These are phyloP conservation scores for Phragmatobia fuliginosa DNA, from an alignment of 2,888 invertebrate species.

Conservation along the genomic window DNA sequence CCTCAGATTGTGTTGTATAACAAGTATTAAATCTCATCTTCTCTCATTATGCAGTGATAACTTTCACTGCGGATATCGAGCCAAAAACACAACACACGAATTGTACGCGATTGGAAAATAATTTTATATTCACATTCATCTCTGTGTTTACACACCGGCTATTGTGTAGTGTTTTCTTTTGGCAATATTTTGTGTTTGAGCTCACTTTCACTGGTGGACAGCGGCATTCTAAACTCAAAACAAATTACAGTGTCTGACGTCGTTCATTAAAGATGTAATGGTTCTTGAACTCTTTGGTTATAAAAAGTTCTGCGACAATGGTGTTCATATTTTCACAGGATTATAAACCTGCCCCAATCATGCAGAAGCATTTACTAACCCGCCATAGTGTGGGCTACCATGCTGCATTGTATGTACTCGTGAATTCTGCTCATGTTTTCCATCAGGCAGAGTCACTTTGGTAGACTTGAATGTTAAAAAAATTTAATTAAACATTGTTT, in stretches of 20 bases:
- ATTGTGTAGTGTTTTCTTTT: neutral
- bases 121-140: neutral
- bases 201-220: neutral
- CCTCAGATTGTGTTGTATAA: constrained; percentile 9
- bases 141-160: neutral
- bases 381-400: too few species aligned
- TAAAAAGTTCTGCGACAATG: neutral
- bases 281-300: too few species aligned
- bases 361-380: too few species aligned
- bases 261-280: neutral
- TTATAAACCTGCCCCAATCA: neutral
- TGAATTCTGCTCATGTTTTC: too few species aligned
- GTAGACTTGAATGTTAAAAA: too few species aligned
- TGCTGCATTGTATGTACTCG: too few species aligned
- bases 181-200: neutral
- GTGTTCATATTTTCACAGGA: neutral
- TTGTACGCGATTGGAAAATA: constrained; percentile 6
- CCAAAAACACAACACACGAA: neutral
- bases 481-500: too few species aligned
- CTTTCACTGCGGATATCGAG: constrained; percentile 40
- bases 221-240: neutral
- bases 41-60: constrained; percentile 14
- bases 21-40: constrained; percentile 6
- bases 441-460: too few species aligned
- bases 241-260: neutral